A percentile compares a stretch with the other conserved stretches of the same genome.
These are phyloP conservation scores for Drosophila seguyi DNA, from an alignment of 1,140 invertebrate genomes.

Conservation along the genomic window DNA sequence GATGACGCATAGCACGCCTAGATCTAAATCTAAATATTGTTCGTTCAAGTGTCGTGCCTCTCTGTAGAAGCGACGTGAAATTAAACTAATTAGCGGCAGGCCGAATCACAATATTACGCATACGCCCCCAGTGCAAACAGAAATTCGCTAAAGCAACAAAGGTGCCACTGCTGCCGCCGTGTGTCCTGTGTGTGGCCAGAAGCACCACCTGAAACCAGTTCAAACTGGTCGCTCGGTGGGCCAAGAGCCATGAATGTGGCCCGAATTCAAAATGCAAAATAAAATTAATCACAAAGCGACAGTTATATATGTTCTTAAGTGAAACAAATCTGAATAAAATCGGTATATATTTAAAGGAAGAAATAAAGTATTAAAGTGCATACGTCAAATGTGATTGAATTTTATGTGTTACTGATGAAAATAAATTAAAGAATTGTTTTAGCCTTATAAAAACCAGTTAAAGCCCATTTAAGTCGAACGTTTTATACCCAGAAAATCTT, in stretches of 20 bases:
- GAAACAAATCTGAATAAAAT: neutral
- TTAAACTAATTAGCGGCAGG: constrained; percentile 39
- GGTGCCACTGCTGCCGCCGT: constrained; percentile 9
- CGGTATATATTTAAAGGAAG: neutral
- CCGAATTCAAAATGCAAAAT: constrained; percentile 15
- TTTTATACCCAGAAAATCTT: neutral
- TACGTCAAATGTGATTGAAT: too few relatives aligned
- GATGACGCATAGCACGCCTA: constrained; percentile 30
- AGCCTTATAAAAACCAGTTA: neutral
- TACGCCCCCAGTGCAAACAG: constrained; percentile 37
- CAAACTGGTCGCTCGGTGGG: constrained; percentile 23
- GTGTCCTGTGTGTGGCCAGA: constrained; percentile 27
- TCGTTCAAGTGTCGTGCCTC: constrained; percentile 12
- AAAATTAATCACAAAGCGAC: constrained; percentile 1
- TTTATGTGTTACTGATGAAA: neutral
- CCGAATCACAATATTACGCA: constrained; percentile 44
- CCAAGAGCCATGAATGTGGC: constrained; percentile 26
- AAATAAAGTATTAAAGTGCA: neutral
- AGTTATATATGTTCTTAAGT: constrained; percentile 4
- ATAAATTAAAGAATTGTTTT: neutral
- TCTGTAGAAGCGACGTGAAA: constrained; percentile 8
- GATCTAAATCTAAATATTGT: constrained; percentile 6
- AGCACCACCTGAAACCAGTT: constrained; percentile 35
- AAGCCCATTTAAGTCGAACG: neutral
- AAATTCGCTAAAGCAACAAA: constrained; percentile 29